Evolutionary conservation across 2,888 invertebrate species (phyloP).

Genomic region (Drosophila algonquin): DNA sequence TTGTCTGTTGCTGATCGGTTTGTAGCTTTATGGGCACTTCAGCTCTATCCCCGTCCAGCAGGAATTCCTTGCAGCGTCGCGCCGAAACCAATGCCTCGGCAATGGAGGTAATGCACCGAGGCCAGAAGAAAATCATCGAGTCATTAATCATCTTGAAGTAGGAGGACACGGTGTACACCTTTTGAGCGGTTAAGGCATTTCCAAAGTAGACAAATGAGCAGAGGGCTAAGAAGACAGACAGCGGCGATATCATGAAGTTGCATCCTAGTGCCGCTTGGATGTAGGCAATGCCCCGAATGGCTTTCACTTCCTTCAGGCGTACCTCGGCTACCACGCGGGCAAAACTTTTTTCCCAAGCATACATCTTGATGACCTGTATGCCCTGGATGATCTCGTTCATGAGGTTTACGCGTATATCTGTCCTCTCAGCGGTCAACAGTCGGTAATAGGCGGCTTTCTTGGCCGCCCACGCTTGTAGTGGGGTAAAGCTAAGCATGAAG

Average conservation of each 20-base stretch:
- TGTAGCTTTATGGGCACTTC: constrained; percentile 57
- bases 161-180: constrained; percentile 91
- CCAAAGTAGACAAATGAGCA: constrained; percentile 88
- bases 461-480: constrained; percentile 89
- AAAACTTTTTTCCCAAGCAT: constrained; percentile 93
- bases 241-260: constrained; percentile 90
- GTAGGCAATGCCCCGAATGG: constrained; percentile 88
- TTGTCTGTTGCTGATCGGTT: constrained; percentile 83
- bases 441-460: constrained; percentile 88
- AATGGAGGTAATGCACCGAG: constrained; percentile 90
- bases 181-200: constrained; percentile 88
- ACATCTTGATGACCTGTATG: constrained; percentile 95
- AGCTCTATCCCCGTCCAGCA: constrained; percentile 82
- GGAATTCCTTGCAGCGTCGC: constrained; percentile 88
- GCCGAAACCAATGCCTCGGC: constrained; percentile 91
- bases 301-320: constrained; percentile 89
- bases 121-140: constrained; percentile 91
- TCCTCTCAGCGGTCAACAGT: constrained; percentile 89
- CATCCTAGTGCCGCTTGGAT: constrained; percentile 89
- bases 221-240: constrained; percentile 91
- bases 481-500: constrained; percentile 89
- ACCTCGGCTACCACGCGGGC: constrained; percentile 89
- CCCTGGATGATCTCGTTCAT: constrained; percentile 95
- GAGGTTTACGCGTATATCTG: constrained; percentile 92
- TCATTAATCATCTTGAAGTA: constrained; percentile 92